These are phyloP conservation scores for Erpetoichthys calabaricus DNA, from an alignment of 2,797 vertebrate species.

Conservation along the genomic window DNA sequence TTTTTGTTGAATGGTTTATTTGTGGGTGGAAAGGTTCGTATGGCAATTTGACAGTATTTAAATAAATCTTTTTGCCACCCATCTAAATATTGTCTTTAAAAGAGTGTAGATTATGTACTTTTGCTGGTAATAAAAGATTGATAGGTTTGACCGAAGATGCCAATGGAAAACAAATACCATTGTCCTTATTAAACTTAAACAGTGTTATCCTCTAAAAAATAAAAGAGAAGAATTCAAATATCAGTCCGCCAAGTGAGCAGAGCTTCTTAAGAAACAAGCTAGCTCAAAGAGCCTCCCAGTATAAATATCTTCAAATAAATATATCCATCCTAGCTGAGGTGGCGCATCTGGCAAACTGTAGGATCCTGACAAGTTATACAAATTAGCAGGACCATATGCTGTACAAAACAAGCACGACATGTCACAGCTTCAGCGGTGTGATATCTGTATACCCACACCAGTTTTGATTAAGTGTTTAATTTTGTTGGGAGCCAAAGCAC, in stretches of 20 bases:
- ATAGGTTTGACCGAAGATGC: too few species aligned
- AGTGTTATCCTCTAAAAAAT: too few species aligned
- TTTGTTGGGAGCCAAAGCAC: slow-evolving; percentile 4
- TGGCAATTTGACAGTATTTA: too few species aligned
- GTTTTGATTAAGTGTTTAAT: slow-evolving; percentile 9
- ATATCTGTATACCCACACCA: slow-evolving; percentile 12
- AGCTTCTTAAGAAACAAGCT: slow-evolving; percentile 31
- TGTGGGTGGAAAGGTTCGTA: too few species aligned
- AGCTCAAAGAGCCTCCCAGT: slow-evolving; percentile 46
- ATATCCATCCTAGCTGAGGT: slow-evolving; percentile 53
- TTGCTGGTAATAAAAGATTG: too few species aligned
- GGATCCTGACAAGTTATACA: slow-evolving; percentile 46
- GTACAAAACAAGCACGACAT: slow-evolving; percentile 54
- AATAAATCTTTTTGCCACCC: too few species aligned
- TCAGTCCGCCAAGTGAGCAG: slow-evolving; percentile 40
- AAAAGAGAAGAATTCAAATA: slow-evolving; percentile 31
- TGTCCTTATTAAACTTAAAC: too few species aligned
- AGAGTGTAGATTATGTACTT: too few species aligned
- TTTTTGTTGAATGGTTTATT: too few species aligned
- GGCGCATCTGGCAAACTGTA: slow-evolving; percentile 58
- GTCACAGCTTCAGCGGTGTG: slow-evolving; percentile 19
- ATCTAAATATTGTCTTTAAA: too few species aligned
- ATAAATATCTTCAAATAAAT: slow-evolving; percentile 61
- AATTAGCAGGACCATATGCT: slow-evolving; percentile 20
- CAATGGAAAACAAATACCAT: too few species aligned